These are phyloP conservation scores for Epinotia brunnichana DNA, from an alignment of 2,888 invertebrate species.

Conservation along the genomic window DNA sequence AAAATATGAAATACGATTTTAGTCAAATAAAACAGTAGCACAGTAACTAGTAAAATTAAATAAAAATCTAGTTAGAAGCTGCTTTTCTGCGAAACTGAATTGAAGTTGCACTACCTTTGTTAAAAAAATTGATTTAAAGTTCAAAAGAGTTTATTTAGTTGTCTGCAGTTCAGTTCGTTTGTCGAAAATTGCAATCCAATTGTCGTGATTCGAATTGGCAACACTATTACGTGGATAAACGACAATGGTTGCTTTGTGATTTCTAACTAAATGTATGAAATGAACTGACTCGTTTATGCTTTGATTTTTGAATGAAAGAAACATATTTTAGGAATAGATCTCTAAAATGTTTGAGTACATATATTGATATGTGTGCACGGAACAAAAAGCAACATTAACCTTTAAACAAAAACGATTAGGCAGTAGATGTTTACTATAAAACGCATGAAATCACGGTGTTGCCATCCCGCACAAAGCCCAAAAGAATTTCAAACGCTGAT, in stretches of 20 bases:
- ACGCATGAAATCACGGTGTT: background rate
- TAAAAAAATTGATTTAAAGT: constrained; percentile 6
- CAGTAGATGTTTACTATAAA: background rate
- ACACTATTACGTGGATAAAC: constrained; percentile 4
- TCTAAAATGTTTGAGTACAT: no score
- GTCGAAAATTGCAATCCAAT: constrained; percentile 18
- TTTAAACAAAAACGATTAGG: background rate
- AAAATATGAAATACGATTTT: no score
- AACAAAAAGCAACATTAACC: no score
- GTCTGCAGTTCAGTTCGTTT: constrained; percentile 15
- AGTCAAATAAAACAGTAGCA: no score
- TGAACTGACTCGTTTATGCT: no score
- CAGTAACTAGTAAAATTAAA: no score
- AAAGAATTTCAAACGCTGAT: constrained; percentile 26
- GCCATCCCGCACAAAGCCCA: background rate
- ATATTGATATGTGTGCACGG: no score
- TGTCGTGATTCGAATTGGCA: constrained; percentile 12
- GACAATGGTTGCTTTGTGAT: background rate
- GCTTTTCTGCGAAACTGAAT: no score
- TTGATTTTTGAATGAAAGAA: no score
- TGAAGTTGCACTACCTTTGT: background rate
- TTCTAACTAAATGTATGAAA: background rate
- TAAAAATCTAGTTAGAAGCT: no score
- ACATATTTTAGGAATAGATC: no score
- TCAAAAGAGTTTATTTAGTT: constrained; percentile 18